Conservation (phyloP, 2,888 invertebrate species). For the Mythimna pallens region DNA sequence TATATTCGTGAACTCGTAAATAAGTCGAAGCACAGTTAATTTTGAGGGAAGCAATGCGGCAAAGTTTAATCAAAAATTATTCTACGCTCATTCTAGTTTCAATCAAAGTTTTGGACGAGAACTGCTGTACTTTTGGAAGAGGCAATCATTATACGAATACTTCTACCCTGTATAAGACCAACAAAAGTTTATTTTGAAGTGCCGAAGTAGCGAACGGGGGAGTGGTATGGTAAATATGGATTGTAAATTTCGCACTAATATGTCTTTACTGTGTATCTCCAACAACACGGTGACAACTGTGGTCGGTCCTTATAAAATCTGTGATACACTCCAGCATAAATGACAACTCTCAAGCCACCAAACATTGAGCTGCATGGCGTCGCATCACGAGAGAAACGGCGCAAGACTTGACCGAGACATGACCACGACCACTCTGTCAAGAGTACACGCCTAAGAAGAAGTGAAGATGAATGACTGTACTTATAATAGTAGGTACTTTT, state of each 20-base stretch:
- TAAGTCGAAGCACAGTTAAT: constrained; percentile 50
- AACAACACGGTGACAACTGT: too few relatives aligned
- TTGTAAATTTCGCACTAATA: neutral
- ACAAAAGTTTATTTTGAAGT: neutral
- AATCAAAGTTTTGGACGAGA: constrained; percentile 72
- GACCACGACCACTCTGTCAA: too few relatives aligned
- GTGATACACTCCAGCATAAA: too few relatives aligned
- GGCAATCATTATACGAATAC: constrained; percentile 40
- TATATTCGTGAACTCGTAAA: constrained; percentile 46
- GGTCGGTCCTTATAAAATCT: too few relatives aligned
- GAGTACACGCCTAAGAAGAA: too few relatives aligned
- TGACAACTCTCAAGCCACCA: too few relatives aligned
- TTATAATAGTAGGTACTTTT: too few relatives aligned
- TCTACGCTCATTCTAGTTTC: constrained; percentile 66
- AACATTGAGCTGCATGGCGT: too few relatives aligned
- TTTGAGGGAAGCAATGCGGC: constrained; percentile 55
- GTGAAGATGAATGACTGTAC: too few relatives aligned
- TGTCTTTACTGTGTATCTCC: too few relatives aligned
- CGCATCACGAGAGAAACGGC: too few relatives aligned
- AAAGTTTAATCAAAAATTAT: constrained; percentile 75
- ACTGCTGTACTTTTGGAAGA: constrained; percentile 37
- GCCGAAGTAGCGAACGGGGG: neutral
- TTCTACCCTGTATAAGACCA: neutral
- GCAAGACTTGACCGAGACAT: too few relatives aligned
- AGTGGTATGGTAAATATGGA: neutral